Percentiles rank a stretch among this genome's conserved stretches.
Evolutionary conservation across 2,888 invertebrate species (phyloP).

Genomic region (Myathropa florea): DNA sequence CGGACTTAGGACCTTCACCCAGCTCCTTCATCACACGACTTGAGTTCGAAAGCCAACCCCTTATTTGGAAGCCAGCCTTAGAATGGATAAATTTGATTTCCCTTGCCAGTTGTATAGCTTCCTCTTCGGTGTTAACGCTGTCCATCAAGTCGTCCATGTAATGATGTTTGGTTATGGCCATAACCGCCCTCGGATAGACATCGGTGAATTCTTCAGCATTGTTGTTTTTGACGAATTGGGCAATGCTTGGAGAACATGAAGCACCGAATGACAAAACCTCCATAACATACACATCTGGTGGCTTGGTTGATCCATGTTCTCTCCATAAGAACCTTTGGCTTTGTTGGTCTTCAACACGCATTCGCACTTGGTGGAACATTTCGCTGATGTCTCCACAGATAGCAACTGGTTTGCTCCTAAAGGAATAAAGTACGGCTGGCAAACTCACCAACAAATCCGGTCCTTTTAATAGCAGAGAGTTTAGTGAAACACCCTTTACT

Average conservation of each 20-base stretch:
- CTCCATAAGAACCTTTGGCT: constrained; percentile 75
- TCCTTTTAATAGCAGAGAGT: constrained; percentile 37
- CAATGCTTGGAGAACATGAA: constrained; percentile 68
- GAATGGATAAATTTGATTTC: background rate
- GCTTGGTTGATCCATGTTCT: constrained; percentile 4
- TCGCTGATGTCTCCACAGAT: constrained; percentile 73
- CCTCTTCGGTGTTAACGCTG: constrained; percentile 50
- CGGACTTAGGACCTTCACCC: background rate
- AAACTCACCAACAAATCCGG: background rate
- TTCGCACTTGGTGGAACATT: constrained; percentile 73
- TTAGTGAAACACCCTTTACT: constrained; percentile 70
- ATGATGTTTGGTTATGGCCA: constrained; percentile 54
- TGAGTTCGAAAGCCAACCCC: constrained; percentile 6
- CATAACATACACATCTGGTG: constrained; percentile 67
- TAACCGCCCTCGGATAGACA: constrained; percentile 50
- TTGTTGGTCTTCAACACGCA: constrained; percentile 65
- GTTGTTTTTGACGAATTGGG: constrained; percentile 70
- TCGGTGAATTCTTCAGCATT: constrained; percentile 52
- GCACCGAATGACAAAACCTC: constrained; percentile 72
- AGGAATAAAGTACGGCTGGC: background rate
- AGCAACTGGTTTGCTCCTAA: constrained; percentile 48
- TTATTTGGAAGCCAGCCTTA: background rate
- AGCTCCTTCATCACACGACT: background rate
- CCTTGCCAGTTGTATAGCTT: constrained; percentile 7
- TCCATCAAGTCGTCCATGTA: constrained; percentile 71